Percentiles rank a stretch among this genome's conserved stretches.
Conservation (phyloP, 1,140 invertebrate genomes). For the Sitobion miscanthi region DNA sequence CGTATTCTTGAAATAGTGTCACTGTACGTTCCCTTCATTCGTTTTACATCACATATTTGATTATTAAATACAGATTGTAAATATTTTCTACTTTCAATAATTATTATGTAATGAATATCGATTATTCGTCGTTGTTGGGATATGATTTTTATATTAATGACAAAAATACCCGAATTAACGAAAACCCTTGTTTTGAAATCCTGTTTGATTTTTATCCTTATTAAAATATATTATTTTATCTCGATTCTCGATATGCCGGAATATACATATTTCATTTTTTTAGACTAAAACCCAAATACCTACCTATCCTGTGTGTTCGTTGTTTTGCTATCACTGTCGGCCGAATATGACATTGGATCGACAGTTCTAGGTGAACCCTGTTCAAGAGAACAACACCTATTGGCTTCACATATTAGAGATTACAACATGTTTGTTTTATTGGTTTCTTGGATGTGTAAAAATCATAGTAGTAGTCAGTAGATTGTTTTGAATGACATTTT, state of each 20-base stretch:
- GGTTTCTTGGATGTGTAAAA: slow-evolving; percentile 10
- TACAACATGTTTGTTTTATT: slow-evolving; percentile 3
- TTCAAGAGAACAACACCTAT: slow-evolving; percentile 46
- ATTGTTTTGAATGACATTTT: slow-evolving; percentile 13
- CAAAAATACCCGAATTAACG: neutral
- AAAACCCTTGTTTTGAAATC: neutral
- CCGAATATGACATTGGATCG: slow-evolving; percentile 38
- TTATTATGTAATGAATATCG: neutral
- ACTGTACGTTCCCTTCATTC: neutral
- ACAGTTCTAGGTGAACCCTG: slow-evolving; percentile 49
- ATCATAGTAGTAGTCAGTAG: neutral
- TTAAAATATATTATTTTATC: neutral
- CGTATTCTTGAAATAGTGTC: neutral
- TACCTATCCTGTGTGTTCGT: slow-evolving; percentile 16
- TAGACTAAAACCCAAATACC: neutral
- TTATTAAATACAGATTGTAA: no score
- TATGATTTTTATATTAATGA: neutral
- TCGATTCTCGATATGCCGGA: no score
- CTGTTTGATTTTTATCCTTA: neutral
- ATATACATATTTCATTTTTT: neutral
- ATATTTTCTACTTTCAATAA: neutral
- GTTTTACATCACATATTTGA: neutral
- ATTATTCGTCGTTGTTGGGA: neutral
- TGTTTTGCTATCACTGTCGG: slow-evolving; percentile 40
- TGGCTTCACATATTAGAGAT: slow-evolving; percentile 21